A percentile compares a stretch with the other conserved stretches of the same genome.
Conservation (phyloP, 2,113 vertebrate genomes). For the Brevimyrus niger region DNA sequence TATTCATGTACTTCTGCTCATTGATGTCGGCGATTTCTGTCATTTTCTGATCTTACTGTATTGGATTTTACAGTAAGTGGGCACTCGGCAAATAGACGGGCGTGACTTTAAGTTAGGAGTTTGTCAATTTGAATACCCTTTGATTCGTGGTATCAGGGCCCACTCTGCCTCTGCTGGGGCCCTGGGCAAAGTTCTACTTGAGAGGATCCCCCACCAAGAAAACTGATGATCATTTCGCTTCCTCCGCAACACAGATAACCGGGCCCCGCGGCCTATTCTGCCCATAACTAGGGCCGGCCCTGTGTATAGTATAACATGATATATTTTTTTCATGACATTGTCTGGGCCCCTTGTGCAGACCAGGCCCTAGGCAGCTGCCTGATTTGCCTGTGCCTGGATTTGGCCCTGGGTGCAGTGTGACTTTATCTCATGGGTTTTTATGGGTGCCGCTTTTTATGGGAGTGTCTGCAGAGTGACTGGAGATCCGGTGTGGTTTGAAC, state of each 20-base stretch:
- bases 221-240: not conserved
- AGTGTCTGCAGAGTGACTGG: not conserved
- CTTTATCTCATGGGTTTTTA: not conserved
- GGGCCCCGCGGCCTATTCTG: not conserved
- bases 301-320: not conserved
- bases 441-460: not conserved
- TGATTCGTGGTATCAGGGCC: not conserved
- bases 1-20: constrained; percentile 19
- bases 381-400: not conserved
- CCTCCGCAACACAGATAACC: not conserved
- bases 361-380: not conserved
- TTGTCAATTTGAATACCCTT: not conserved
- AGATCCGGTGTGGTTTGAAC: not conserved
- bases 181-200: not conserved
- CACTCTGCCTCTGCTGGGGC: not conserved
- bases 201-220: not conserved
- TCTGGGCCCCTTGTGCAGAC: not conserved
- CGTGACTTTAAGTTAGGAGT: constrained; percentile 13
- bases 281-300: not conserved
- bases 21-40: not conserved
- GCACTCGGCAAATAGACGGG: not conserved
- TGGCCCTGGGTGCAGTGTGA: not conserved
- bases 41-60: constrained; percentile 13
- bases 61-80: constrained; percentile 17
- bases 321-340: not conserved